Evolutionary conservation across 2,888 invertebrate genomes (phyloP).

Genomic region (Drosophila villosipedis): DNA sequence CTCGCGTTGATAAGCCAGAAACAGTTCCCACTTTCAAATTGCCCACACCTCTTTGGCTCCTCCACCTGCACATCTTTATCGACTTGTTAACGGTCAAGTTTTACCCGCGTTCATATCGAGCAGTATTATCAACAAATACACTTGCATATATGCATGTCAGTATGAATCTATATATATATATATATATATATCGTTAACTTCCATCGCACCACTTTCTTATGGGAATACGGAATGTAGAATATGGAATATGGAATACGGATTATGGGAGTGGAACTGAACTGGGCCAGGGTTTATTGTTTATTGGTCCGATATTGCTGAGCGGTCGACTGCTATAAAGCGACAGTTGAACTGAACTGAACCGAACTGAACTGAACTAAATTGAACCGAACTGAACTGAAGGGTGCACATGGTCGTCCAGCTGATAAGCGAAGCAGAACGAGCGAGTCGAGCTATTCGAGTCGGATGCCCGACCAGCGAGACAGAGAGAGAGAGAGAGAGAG

Average conservation of each 20-base stretch:
- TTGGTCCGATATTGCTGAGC: not conserved
- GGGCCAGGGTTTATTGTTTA: not conserved
- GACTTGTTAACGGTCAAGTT: not conserved
- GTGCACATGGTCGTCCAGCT: constrained; percentile 5
- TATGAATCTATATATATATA: not conserved
- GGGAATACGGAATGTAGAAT: not conserved
- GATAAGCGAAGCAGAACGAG: constrained; percentile 21
- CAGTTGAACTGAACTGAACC: constrained; percentile 21
- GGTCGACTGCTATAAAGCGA: constrained; percentile 4
- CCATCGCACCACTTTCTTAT: not conserved
- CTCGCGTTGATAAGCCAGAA: constrained; percentile 41
- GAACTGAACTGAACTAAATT: too few relatives aligned
- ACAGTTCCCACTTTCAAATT: constrained; percentile 16
- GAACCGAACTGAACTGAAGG: too few relatives aligned
- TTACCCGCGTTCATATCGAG: not conserved
- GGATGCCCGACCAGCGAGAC: not conserved
- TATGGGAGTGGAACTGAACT: not conserved
- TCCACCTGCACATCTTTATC: not conserved
- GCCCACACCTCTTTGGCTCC: not conserved
- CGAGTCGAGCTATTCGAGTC: not conserved
- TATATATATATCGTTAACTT: not conserved
- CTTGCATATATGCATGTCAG: not conserved
- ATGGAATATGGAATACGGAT: not conserved
- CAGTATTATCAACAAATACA: not conserved
- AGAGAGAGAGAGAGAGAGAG: too few relatives aligned